A percentile compares a stretch with the other conserved stretches of the same genome.
Conservation (phyloP, 1,140 invertebrate genomes). For the Cotesia vestalis region DNA sequence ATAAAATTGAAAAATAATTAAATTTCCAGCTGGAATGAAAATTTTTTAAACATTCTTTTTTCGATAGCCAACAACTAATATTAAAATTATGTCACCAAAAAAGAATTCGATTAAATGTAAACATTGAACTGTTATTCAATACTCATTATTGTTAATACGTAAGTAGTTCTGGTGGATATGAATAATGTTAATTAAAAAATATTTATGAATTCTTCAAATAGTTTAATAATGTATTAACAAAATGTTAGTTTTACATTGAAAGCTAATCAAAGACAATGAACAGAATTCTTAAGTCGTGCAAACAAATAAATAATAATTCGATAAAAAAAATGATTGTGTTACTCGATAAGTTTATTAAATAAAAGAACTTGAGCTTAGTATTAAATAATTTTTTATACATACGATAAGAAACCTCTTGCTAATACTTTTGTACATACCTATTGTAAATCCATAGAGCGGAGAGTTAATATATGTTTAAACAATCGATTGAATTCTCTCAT, state of each 20-base stretch:
- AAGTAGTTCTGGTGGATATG: too few relatives aligned
- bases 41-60: background rate
- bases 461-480: slow-evolving; percentile 25
- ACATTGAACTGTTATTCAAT: too few relatives aligned
- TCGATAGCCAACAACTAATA: background rate
- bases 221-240: background rate
- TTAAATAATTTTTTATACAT: slow-evolving; percentile 13
- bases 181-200: too few relatives aligned
- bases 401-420: slow-evolving; percentile 13
- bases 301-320: slow-evolving; percentile 27
- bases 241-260: background rate
- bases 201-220: too few relatives aligned
- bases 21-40: background rate
- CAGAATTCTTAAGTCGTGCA: slow-evolving; percentile 27
- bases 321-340: slow-evolving; percentile 17
- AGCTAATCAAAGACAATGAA: slow-evolving; percentile 28
- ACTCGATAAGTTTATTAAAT: slow-evolving; percentile 31
- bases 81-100: too few relatives aligned
- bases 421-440: slow-evolving; percentile 3
- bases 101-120: too few relatives aligned
- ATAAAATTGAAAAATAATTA: slow-evolving; percentile 17
- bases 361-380: slow-evolving; percentile 14
- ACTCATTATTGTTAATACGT: too few relatives aligned
- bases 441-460: slow-evolving; percentile 21
- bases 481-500: slow-evolving; percentile 34